Conservation (phyloP, 2,797 vertebrate genomes). For the Rhincodon typus region DNA sequence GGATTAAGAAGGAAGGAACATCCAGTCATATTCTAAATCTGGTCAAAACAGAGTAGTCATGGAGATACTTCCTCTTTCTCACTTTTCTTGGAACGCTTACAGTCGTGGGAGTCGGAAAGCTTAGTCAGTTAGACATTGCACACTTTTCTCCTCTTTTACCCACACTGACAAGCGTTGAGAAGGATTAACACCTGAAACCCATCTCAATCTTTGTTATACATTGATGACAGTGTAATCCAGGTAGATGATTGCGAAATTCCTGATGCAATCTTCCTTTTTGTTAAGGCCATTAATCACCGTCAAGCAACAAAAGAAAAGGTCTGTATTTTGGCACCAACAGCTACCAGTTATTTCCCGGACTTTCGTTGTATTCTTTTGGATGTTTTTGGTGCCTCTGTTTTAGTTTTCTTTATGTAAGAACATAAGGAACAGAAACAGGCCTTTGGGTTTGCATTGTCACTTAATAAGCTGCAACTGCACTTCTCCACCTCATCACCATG, state of each 20-base stretch:
- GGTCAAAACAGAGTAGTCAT: background rate
- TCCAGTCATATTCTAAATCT: background rate
- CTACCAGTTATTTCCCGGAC: background rate
- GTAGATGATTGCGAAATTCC: background rate
- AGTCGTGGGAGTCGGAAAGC: background rate
- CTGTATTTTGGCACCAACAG: background rate
- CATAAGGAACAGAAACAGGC: too few species aligned
- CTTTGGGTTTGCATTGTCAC: too few species aligned
- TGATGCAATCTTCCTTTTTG: background rate
- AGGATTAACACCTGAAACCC: background rate
- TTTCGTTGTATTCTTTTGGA: background rate
- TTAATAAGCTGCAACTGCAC: too few species aligned
- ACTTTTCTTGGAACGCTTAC: background rate
- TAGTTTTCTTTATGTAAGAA: background rate
- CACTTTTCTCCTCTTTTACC: background rate
- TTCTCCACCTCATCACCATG: too few species aligned
- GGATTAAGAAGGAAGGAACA: background rate
- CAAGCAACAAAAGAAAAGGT: background rate
- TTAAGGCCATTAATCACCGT: background rate
- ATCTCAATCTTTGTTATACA: background rate
- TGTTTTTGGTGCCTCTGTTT: too few species aligned
- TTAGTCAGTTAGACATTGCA: background rate
- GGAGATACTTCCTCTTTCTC: background rate
- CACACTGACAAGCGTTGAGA: background rate
- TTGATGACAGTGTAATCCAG: too few species aligned